phyloP scores from a whole-genome alignment of 2,888 invertebrate genomes.

The Labia minor region DNA sequence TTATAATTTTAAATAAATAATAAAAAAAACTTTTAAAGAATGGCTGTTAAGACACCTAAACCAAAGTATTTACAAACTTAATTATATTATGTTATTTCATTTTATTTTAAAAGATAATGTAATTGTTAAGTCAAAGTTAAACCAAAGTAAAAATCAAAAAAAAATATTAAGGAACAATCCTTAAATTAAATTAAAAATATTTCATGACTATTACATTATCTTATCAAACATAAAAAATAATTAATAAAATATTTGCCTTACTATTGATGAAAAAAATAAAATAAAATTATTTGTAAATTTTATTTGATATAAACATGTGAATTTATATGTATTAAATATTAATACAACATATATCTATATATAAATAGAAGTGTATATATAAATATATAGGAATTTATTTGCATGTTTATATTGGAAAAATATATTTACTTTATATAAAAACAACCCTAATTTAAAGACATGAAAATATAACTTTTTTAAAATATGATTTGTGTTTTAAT shows the following conservation, averaged over 20 bases:
- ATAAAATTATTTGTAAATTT: background rate
- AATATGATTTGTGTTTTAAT: background rate
- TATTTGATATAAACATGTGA: background rate
- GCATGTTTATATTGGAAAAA: background rate
- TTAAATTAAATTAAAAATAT: background rate
- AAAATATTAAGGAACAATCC: no score
- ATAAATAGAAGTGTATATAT: no score
- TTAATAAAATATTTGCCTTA: background rate
- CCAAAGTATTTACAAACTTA: background rate
- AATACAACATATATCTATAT: no score
- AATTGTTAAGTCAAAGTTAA: background rate
- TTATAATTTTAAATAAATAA: background rate
- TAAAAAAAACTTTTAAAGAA: background rate
- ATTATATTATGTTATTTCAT: background rate
- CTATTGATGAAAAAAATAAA: background rate
- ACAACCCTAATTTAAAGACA: constrained; percentile 13
- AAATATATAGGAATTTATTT: background rate
- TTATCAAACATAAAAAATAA: background rate
- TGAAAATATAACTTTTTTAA: constrained; percentile 8
- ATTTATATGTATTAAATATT: no score
- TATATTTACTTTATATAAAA: background rate
- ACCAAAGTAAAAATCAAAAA: no score
- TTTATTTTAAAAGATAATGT: background rate
- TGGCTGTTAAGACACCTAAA: background rate
- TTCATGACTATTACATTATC: background rate